Percentiles rank a stretch among this genome's conserved stretches.
Conservation (phyloP, 2,113 vertebrate species). For the Cyphomyrus discorhynchus region DNA sequence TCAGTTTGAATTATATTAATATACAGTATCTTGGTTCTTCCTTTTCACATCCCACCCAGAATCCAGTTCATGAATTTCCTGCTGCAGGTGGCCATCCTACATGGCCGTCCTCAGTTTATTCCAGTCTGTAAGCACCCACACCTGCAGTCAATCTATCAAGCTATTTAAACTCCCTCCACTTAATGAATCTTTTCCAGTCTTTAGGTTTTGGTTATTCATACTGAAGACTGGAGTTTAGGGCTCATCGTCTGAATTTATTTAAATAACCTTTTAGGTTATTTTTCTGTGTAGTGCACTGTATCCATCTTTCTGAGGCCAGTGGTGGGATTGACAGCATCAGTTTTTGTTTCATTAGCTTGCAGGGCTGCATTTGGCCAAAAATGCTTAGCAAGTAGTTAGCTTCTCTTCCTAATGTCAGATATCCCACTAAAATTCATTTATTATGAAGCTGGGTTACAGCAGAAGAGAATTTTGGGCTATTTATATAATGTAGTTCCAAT, state of each 20-base stretch:
- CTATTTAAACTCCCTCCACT: background rate
- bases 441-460: conserved; percentile 28
- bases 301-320: conserved; percentile 10
- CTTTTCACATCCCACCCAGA: background rate
- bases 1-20: background rate
- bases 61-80: background rate
- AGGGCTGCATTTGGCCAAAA: conserved; percentile 16
- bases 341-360: background rate
- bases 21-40: background rate
- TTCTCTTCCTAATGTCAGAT: conserved; percentile 17
- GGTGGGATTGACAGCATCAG: conserved; percentile 25
- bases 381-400: conserved; percentile 15
- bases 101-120: background rate
- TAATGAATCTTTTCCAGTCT: background rate
- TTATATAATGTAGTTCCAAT: conserved; percentile 18
- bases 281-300: conserved; percentile 6
- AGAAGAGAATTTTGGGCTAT: conserved; percentile 30
- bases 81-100: background rate
- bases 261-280: conserved; percentile 7
- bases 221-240: background rate
- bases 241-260: conserved; percentile 25
- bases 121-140: background rate
- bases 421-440: conserved; percentile 27
- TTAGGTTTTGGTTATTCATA: background rate
- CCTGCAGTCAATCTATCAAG: background rate